A percentile compares a stretch with the other conserved stretches of the same genome.
Evolutionary conservation across 2,113 vertebrate genomes (phyloP).

Genomic region (Prionailurus viverrinus): DNA sequence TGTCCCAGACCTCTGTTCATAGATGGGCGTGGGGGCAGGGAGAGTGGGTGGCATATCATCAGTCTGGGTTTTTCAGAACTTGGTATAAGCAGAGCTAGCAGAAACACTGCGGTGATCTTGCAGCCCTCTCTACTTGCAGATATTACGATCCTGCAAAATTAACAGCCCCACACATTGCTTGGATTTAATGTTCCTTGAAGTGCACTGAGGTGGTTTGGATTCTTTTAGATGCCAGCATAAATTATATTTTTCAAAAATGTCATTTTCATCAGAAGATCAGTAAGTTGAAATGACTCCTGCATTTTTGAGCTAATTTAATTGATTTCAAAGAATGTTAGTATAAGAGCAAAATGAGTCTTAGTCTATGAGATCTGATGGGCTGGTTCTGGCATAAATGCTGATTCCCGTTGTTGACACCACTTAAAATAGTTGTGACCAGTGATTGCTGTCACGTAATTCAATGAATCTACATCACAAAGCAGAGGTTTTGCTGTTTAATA

Average conservation of each 20-base stretch:
- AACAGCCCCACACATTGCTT: background rate
- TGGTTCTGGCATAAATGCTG: slow-evolving; percentile 28
- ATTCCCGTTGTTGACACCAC: background rate
- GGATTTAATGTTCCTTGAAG: slow-evolving; percentile 39
- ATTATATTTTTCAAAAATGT: slow-evolving; percentile 72
- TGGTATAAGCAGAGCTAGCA: background rate
- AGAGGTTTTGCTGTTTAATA: background rate
- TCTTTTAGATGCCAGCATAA: slow-evolving; percentile 75
- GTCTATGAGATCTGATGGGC: slow-evolving; percentile 51
- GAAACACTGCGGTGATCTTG: background rate
- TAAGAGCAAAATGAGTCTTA: slow-evolving; percentile 55
- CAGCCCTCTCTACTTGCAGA: background rate
- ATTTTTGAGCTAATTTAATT: slow-evolving; percentile 81
- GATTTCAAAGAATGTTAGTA: slow-evolving; percentile 70
- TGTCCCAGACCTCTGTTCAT: background rate
- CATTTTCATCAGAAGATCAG: slow-evolving; percentile 73
- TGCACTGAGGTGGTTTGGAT: slow-evolving; percentile 56
- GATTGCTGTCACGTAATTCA: background rate
- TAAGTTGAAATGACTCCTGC: slow-evolving; percentile 72
- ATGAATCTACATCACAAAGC: slow-evolving; percentile 21
- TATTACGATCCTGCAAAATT: background rate
- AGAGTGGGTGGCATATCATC: background rate
- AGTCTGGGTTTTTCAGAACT: background rate
- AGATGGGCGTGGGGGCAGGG: background rate
- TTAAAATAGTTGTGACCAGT: background rate